These are phyloP conservation scores for Lagodon rhomboides DNA, from an alignment of 2,797 vertebrate genomes.

Conservation along the genomic window DNA sequence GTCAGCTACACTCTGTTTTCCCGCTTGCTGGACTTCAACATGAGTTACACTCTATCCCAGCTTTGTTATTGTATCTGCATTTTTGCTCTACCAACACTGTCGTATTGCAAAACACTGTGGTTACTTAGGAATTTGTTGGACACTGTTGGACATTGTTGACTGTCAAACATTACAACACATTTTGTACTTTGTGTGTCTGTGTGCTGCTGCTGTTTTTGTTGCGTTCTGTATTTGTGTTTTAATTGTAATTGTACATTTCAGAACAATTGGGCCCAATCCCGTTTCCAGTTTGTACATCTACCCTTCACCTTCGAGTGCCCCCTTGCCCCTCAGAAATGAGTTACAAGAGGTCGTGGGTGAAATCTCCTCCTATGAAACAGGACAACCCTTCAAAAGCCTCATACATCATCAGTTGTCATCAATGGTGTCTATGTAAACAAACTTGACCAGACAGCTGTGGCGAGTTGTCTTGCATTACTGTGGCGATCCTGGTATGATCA, in stretches of 20 bases:
- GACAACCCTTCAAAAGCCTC: too few species aligned
- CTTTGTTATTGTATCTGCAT: slow-evolving; percentile 14
- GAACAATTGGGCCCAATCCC: background rate
- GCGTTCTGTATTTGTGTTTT: background rate
- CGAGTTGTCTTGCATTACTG: too few species aligned
- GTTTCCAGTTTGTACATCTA: too few species aligned
- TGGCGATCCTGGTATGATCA: too few species aligned
- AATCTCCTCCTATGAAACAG: too few species aligned
- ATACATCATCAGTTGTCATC: too few species aligned
- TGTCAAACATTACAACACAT: slow-evolving; percentile 24
- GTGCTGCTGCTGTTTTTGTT: background rate
- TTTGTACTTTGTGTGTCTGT: background rate
- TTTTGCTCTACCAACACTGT: slow-evolving; percentile 13
- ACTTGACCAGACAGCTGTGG: too few species aligned
- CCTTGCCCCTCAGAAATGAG: too few species aligned
- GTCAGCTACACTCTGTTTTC: background rate
- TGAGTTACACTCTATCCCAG: background rate
- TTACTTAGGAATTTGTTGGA: slow-evolving; percentile 43
- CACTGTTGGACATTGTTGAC: slow-evolving; percentile 6
- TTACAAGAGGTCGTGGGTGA: too few species aligned
- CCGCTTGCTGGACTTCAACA: slow-evolving; percentile 14
- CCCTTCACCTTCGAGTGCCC: too few species aligned
- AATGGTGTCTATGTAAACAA: too few species aligned
- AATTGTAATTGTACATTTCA: background rate
- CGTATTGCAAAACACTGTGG: slow-evolving; percentile 45